Evolutionary conservation across 2,797 vertebrate genomes (phyloP).

Genomic region (Echiichthys vipera): DNA sequence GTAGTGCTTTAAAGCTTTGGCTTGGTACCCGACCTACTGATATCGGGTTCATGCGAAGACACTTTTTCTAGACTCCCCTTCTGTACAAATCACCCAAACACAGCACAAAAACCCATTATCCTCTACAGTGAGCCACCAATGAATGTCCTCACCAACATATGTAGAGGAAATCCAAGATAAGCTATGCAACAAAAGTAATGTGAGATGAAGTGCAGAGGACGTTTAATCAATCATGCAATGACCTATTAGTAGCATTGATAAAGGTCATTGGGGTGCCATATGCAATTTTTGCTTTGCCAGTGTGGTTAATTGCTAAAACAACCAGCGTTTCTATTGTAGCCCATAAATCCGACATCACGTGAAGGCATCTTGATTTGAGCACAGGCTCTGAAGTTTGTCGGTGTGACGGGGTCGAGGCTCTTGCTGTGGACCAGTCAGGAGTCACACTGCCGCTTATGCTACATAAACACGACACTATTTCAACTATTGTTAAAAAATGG

Average conservation of each 20-base stretch:
- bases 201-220: not conserved
- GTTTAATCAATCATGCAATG: not conserved
- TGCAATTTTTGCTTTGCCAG: no score
- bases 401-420: conserved; percentile 15
- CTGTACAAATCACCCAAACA: not conserved
- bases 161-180: not conserved
- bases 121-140: no score
- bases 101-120: no score
- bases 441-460: not conserved
- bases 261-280: not conserved
- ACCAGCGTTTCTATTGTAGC: fast-evolving
- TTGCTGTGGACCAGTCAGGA: conserved; percentile 1
- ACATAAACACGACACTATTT: fast-evolving
- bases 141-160: no score
- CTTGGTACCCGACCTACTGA: no score
- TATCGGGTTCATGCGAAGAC: no score
- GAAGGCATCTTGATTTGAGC: conserved; percentile 44
- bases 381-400: conserved; percentile 43
- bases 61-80: not conserved
- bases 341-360: conserved; percentile 11
- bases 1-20: not conserved
- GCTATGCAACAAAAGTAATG: not conserved
- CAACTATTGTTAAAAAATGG: not conserved
- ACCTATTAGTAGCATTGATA: not conserved
- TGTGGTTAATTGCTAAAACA: not conserved